Conservation (phyloP, 2,113 vertebrate species). For the Chionodraco myersi region DNA sequence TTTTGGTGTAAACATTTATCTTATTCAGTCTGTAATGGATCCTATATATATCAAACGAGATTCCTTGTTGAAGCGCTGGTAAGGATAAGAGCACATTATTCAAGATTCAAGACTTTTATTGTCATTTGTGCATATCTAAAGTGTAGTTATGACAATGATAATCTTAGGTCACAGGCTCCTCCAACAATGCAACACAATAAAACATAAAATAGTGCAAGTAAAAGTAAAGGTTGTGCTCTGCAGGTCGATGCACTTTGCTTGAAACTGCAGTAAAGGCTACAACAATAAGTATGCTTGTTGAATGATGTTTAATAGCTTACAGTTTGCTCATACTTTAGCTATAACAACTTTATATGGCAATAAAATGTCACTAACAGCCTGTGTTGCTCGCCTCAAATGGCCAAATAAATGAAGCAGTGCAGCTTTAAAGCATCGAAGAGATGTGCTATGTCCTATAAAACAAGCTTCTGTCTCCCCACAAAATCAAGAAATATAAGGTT, state of each 20-base stretch:
- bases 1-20: background rate
- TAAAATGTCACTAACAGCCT: background rate
- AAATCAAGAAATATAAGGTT: background rate
- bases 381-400: background rate
- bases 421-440: background rate
- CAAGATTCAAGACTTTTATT: no score
- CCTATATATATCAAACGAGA: background rate
- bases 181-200: no score
- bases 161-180: no score
- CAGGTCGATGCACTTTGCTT: background rate
- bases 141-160: no score
- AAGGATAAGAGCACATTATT: background rate
- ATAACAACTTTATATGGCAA: background rate
- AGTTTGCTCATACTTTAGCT: background rate
- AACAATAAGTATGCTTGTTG: background rate
- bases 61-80: background rate
- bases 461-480: background rate
- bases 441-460: background rate
- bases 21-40: background rate
- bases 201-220: no score
- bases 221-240: no score
- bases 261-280: background rate
- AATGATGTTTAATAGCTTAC: background rate
- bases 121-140: no score
- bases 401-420: background rate